A percentile compares a stretch with the other conserved stretches of the same genome.
Evolutionary conservation across 2,797 vertebrate genomes (phyloP).

Genomic region (Nannoperca australis): DNA sequence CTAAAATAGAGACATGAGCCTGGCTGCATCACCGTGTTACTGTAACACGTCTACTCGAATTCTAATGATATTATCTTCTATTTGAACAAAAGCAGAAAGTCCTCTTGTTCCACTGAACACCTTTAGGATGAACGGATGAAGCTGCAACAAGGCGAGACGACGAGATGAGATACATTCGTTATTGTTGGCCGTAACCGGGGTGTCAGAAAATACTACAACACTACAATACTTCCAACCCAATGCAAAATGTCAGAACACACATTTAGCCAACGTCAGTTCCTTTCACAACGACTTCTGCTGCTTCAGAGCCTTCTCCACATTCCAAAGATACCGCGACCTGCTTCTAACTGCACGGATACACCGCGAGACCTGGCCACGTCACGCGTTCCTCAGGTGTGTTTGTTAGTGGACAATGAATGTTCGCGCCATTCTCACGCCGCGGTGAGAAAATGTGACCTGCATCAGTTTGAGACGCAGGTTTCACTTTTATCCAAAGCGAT

Average conservation of each 20-base stretch:
- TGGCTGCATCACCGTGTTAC: no score
- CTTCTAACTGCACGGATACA: neutral
- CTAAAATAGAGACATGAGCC: neutral
- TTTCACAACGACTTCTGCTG: no score
- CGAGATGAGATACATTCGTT: neutral
- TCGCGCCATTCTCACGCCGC: no score
- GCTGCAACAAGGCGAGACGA: neutral
- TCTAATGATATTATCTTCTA: neutral
- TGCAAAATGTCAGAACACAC: neutral
- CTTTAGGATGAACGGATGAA: no score
- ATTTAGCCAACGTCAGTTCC: neutral
- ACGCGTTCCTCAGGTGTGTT: neutral
- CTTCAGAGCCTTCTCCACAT: no score
- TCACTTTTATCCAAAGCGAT: neutral
- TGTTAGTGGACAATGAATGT: no score
- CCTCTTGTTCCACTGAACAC: neutral
- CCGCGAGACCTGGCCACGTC: neutral
- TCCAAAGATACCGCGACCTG: neutral
- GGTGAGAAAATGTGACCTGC: no score
- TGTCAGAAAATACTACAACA: neutral
- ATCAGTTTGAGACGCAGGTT: neutral
- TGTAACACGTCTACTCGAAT: no score
- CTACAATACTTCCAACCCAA: neutral
- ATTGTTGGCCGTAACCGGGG: neutral
- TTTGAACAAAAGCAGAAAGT: neutral